Percentiles rank a stretch among this genome's conserved stretches.
phyloP scores from a whole-genome alignment of 2,797 vertebrate species.

The Myotis pilosus region DNA sequence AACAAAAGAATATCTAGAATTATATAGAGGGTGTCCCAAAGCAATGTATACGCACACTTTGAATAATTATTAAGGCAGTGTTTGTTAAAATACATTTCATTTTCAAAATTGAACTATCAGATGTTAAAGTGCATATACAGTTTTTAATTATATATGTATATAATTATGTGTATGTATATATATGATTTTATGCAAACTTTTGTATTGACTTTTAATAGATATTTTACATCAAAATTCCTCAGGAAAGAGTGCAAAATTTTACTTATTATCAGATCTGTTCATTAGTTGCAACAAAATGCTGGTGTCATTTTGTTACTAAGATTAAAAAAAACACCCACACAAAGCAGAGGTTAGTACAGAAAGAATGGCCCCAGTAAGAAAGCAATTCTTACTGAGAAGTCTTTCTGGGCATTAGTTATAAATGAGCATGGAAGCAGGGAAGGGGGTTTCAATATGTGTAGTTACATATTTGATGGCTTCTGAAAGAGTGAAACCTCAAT shows the following conservation, averaged over 20 bases:
- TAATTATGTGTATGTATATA: neutral
- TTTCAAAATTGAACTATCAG: neutral
- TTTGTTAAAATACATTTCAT: neutral
- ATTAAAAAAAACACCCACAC: neutral
- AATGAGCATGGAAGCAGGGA: neutral
- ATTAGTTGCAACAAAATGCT: neutral
- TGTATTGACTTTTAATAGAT: slow-evolving; percentile 39
- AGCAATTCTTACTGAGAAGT: neutral
- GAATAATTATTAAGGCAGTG: neutral
- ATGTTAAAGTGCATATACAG: neutral
- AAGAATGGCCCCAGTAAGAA: neutral
- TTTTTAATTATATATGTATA: too few relatives aligned
- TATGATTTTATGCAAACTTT: neutral
- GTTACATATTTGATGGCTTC: neutral
- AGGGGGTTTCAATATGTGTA: neutral
- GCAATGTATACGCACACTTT: neutral
- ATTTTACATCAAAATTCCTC: slow-evolving; percentile 26
- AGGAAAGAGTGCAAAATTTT: neutral
- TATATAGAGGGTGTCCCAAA: neutral
- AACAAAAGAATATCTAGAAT: neutral
- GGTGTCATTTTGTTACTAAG: neutral
- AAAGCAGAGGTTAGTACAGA: neutral
- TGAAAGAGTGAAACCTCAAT: neutral
- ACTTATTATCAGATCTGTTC: slow-evolving; percentile 7
- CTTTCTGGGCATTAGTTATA: neutral